These are phyloP conservation scores for Poecilia velifera DNA, from an alignment of 2,797 vertebrate genomes.

Conservation along the genomic window DNA sequence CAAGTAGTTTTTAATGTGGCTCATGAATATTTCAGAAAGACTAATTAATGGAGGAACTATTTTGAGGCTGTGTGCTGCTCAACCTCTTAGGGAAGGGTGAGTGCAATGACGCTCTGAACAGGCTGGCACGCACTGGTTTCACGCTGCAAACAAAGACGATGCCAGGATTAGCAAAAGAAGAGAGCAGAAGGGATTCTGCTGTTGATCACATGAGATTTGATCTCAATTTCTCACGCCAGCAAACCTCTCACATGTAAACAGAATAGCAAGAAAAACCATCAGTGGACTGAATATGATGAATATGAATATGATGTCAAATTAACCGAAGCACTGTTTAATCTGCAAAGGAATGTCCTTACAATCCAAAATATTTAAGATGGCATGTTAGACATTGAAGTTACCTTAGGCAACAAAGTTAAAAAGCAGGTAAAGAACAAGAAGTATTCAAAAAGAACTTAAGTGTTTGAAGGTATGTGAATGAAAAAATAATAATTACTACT, in stretches of 20 bases:
- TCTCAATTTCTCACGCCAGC: slow-evolving; percentile 41
- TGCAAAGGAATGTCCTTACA: neutral
- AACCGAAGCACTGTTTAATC: neutral
- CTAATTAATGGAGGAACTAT: slow-evolving; percentile 81
- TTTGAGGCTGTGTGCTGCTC: slow-evolving; percentile 71
- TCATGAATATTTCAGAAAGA: slow-evolving; percentile 78
- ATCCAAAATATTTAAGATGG: neutral
- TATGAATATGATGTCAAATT: neutral
- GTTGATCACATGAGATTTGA: slow-evolving; percentile 60
- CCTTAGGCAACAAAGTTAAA: neutral
- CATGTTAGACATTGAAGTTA: neutral
- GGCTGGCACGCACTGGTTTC: slow-evolving; percentile 51
- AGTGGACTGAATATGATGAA: slow-evolving; percentile 10
- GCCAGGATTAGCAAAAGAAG: slow-evolving; percentile 35
- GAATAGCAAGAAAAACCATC: slow-evolving; percentile 12
- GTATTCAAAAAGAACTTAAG: neutral
- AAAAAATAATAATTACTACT: neutral
- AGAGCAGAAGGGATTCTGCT: slow-evolving; percentile 39
- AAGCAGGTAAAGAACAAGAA: neutral
- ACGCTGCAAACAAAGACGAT: slow-evolving; percentile 66
- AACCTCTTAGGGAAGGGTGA: slow-evolving; percentile 71
- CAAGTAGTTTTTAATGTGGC: slow-evolving; percentile 59
- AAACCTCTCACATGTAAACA: slow-evolving; percentile 36
- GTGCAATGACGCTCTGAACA: slow-evolving; percentile 50
- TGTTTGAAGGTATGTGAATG: neutral